Evolutionary conservation across 2,888 invertebrate genomes (phyloP), one percentile per base, ranked within the genome.

Genomic region (Mythimna impura): DNA sequence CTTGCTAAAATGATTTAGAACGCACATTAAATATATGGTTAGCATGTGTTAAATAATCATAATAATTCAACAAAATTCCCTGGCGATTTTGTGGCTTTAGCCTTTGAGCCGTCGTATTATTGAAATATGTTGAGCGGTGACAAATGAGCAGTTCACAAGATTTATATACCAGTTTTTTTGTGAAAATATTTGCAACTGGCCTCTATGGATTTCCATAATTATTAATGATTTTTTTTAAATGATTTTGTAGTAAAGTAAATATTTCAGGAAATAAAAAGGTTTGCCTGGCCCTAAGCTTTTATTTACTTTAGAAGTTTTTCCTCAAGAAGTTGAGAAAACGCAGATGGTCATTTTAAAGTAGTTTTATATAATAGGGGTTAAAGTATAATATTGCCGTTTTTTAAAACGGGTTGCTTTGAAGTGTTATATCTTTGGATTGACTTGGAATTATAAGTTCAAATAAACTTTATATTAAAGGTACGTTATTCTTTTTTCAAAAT

Each of bases 1-100:
- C 77, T 80, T 71, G 82, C 79, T 79, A 58, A 72, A 55, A 52
- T 60, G 2, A 54, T 47, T 72, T 30, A 57, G n/a, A n/a, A 62
- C 30, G 20, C 25, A 55, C 12, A 66, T 52, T 50, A 68, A 0
- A 65, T 50, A 25, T 62, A 20, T 77, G 61, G 47, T 55, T 43
- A 40, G 14, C 20, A 52, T 20, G 17, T 72, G 14, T 54, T 72
- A 64, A 64, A 60, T 71, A 60, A 60, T 52, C 40, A 43, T 34
- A 22, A 54, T 76, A 50, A 76, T 68, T 76, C 8, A 36, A 12
- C 1, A 9, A 34, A 7, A 65, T 50, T 63, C 73, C 34, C 64
- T 20, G 14, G 78, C 3, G 71, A 25, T n/a, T 36, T 36, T 14
- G 20, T 12, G 9, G 50, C 52, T 43, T n/a, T n/a, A n/a, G n/a